Conservation (phyloP, 2,113 vertebrate genomes). For the sheep (Ovis aries) region ARS-UI_Ramb_v3.0 NC_056076.1:52015001-52015500, state of each 20-base stretch:
- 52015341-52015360: not conserved
- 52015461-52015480: not conserved
- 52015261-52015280: slow-evolving; percentile 46
- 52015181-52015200: slow-evolving; percentile 64
- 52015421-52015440: not conserved
- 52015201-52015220: slow-evolving; percentile 61
- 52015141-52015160: slow-evolving; percentile 66
- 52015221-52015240: slow-evolving; percentile 66
- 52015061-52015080: slow-evolving; percentile 24
- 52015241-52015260: slow-evolving; percentile 63
- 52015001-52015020: slow-evolving; percentile 13
- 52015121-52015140: slow-evolving; percentile 65
- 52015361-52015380: not conserved
- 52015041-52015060: slow-evolving; percentile 45
- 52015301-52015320: not conserved
- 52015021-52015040: not conserved
- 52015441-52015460: not conserved
- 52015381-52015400: not conserved
- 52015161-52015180: slow-evolving; percentile 68
- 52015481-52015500: not conserved
- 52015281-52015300: slow-evolving; percentile 35
- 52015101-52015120: slow-evolving; percentile 59
- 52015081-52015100: slow-evolving; percentile 59
- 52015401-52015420: not conserved
- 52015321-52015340: not conserved